Base-by-base conservation (phyloP, 2,797 vertebrate species). In the Semotilus atromaculatus region DNA sequence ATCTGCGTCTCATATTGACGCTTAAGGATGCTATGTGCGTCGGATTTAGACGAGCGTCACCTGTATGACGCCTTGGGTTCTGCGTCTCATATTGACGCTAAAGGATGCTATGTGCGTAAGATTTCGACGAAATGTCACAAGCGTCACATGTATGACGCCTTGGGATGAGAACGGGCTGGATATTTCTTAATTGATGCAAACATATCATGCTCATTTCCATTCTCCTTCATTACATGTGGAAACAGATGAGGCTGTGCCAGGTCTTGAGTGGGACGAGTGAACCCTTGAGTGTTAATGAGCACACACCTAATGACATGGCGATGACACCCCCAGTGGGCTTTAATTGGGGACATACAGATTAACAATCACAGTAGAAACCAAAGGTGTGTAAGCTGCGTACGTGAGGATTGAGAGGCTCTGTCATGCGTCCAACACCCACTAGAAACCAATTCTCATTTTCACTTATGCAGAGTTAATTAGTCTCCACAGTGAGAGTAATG, bases 381-480 rank as follows among this genome's bases (percentile, higher is more conserved):
- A 60, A 84, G 79, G 86, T 84, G 84, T 80, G 71, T 68, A 76
- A 48, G 14, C 84, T 70, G 62, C 43, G 23, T 72, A 36, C 31
- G 40, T 45, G 48, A 80, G 45, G 62, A 80, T 71, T 31, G 73
- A 79, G 60, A 74, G 75, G 19, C 40, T 74, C 79, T 71, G 71
- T 83, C 60, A 79, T 58, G 79, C 66, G 31, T 81, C 83, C 84
- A 82, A 86, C 74, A 83, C 78, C 80, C 62, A 86, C 82, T 79
- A 76, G 80, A 88, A 86, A 87, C 74, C 85, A 73, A 74, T 85
- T 82, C 82, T 86, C 80, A 89, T 88, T 89, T 89, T 88, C 86
- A 89, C 88, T 89, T 89, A 88, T 83, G 82, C 80, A 86, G 80
- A 87, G 84, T 81, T 88, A 88, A 89, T 89, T 88, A 86, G 79